These are phyloP conservation scores for Diceros bicornis DNA, from an alignment of 2,797 vertebrate genomes.

Conservation along the genomic window DNA sequence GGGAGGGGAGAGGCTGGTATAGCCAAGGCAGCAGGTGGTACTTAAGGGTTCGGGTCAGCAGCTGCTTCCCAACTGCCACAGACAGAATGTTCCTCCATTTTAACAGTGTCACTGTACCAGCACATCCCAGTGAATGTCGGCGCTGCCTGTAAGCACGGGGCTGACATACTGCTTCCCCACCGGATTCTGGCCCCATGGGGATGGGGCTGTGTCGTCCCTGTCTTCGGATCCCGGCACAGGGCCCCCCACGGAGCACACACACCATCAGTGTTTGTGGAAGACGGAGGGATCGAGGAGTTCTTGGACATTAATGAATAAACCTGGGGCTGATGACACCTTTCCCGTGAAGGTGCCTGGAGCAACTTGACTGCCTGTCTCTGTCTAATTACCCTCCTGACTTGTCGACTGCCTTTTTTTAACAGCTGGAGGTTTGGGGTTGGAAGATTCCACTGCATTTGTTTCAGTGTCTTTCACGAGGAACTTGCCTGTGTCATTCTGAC, in stretches of 20 bases:
- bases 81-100: not conserved
- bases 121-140: not conserved
- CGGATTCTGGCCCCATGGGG: not conserved
- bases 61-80: not conserved
- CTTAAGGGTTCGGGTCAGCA: not conserved
- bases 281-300: not conserved
- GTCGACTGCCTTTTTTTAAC: not conserved
- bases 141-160: fast-evolving
- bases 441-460: not conserved
- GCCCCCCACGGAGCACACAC: not conserved
- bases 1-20: not conserved
- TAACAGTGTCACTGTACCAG: not conserved
- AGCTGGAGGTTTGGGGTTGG: not conserved
- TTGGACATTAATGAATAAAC: not conserved
- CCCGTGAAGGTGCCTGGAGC: not conserved
- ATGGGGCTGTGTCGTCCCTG: not conserved
- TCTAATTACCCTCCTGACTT: not conserved
- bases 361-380: not conserved
- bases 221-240: not conserved
- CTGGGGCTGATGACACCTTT: not conserved
- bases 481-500: not conserved
- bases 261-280: not conserved
- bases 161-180: too few species aligned
- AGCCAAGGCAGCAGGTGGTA: not conserved
- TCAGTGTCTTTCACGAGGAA: not conserved